Evolutionary conservation across 2,797 vertebrate genomes (phyloP).

Genomic region (Protonibea diacanthus): DNA sequence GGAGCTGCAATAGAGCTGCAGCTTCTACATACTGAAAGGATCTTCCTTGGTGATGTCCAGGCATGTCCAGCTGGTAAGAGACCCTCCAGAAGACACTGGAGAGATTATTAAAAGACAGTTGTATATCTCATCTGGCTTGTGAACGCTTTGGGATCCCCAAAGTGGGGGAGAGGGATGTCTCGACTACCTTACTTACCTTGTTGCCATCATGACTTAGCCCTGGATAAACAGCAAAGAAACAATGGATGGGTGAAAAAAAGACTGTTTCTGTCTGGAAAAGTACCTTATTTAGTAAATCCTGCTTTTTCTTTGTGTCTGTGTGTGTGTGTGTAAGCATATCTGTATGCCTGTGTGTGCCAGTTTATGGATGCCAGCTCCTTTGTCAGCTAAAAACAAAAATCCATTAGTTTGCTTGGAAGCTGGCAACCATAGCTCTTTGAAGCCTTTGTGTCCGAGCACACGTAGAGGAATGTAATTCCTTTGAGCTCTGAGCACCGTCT

Average conservation of each 20-base stretch:
- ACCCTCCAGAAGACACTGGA: background rate
- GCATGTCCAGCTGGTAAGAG: background rate
- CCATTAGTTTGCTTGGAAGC: constrained; percentile 53
- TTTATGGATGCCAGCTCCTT: constrained; percentile 46
- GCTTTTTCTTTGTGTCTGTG: background rate
- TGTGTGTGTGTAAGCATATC: constrained; percentile 6
- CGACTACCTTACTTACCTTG: background rate
- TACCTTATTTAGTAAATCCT: constrained; percentile 3
- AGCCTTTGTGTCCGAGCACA: constrained; percentile 59
- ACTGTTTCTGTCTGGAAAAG: background rate
- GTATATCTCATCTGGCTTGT: background rate
- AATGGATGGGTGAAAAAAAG: background rate
- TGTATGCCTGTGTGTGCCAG: constrained; percentile 12
- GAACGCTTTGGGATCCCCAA: background rate
- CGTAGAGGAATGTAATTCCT: constrained; percentile 56
- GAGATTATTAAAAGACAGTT: background rate
- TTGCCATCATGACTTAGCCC: background rate
- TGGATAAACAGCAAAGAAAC: background rate
- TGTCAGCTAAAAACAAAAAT: constrained; percentile 66
- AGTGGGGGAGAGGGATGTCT: background rate
- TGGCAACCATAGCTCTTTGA: constrained; percentile 55
- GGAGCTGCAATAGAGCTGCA: background rate
- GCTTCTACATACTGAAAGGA: background rate
- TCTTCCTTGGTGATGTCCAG: background rate
- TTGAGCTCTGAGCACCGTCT: constrained; percentile 46